Percentiles rank a stretch among this genome's conserved stretches.
Conservation (phyloP, 2,113 vertebrate species). For the Otocyon megalotis region DNA sequence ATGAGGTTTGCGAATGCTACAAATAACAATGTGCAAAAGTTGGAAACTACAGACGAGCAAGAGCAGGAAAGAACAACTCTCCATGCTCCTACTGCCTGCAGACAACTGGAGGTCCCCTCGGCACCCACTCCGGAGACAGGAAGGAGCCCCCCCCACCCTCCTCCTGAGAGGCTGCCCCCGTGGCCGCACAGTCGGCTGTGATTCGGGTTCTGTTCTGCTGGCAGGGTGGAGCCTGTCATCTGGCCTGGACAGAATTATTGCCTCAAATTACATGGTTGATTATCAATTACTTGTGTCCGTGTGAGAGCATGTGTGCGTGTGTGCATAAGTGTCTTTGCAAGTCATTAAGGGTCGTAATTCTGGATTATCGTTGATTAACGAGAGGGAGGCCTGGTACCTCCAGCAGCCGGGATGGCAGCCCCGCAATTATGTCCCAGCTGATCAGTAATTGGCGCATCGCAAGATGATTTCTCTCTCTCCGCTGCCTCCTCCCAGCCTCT, state of each 20-base stretch:
- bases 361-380: slow-evolving; percentile 84
- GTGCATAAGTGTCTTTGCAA: slow-evolving; percentile 82
- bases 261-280: slow-evolving; percentile 84
- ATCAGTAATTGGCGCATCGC: slow-evolving; percentile 80
- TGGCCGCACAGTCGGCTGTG: not conserved
- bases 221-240: slow-evolving; percentile 73
- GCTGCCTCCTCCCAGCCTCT: slow-evolving; percentile 70
- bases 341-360: slow-evolving; percentile 84
- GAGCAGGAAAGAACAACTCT: not conserved
- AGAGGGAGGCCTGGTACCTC: slow-evolving; percentile 82
- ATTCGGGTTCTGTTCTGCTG: slow-evolving; percentile 34
- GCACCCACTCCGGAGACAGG: not conserved
- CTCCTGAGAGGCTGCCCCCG: not conserved
- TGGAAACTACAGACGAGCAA: not conserved
- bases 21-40: not conserved
- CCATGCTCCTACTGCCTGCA: not conserved
- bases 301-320: slow-evolving; percentile 76
- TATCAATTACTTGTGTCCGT: slow-evolving; percentile 83
- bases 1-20: slow-evolving; percentile 31
- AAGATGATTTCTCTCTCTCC: slow-evolving; percentile 75
- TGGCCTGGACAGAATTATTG: slow-evolving; percentile 81
- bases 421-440: slow-evolving; percentile 83
- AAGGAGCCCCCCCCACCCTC: too few species aligned
- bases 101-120: not conserved
- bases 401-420: slow-evolving; percentile 75